A percentile compares a stretch with the other conserved stretches of the same genome.
These are phyloP conservation scores for Aleiodes leptofemur DNA, from an alignment of 2,888 invertebrate genomes.

Conservation along the genomic window DNA sequence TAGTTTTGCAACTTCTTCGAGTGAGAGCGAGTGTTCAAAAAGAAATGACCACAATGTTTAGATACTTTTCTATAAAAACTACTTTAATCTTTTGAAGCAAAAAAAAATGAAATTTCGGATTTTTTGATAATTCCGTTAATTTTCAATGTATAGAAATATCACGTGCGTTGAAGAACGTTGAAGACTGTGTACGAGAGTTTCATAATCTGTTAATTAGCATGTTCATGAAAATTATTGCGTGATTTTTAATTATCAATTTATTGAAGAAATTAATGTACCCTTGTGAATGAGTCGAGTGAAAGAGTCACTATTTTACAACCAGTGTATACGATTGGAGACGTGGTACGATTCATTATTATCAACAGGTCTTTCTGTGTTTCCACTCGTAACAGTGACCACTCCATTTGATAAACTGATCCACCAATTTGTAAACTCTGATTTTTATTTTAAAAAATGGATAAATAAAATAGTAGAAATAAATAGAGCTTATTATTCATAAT, in stretches of 20 bases:
- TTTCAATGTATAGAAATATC: no score
- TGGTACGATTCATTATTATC: conserved; percentile 49
- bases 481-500: no score
- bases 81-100: no score
- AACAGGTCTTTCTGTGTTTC: conserved; percentile 48
- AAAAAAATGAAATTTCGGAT: conserved; percentile 7
- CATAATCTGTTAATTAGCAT: conserved; percentile 27
- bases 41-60: no score
- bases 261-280: conserved; percentile 21
- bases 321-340: conserved; percentile 50
- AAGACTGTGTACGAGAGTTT: conserved; percentile 33
- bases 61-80: no score
- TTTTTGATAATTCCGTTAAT: background rate
- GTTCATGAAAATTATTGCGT: no score
- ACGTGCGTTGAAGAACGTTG: conserved; percentile 23
- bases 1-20: no score
- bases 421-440: conserved; percentile 53
- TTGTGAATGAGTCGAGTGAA: conserved; percentile 26
- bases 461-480: no score
- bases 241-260: background rate
- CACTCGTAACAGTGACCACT: conserved; percentile 50
- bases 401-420: conserved; percentile 51
- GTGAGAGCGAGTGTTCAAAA: no score
- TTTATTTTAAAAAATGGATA: background rate
- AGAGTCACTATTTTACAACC: conserved; percentile 40